Conservation (phyloP, 1,140 invertebrate genomes). For the Heterodera schachtii region DNA sequence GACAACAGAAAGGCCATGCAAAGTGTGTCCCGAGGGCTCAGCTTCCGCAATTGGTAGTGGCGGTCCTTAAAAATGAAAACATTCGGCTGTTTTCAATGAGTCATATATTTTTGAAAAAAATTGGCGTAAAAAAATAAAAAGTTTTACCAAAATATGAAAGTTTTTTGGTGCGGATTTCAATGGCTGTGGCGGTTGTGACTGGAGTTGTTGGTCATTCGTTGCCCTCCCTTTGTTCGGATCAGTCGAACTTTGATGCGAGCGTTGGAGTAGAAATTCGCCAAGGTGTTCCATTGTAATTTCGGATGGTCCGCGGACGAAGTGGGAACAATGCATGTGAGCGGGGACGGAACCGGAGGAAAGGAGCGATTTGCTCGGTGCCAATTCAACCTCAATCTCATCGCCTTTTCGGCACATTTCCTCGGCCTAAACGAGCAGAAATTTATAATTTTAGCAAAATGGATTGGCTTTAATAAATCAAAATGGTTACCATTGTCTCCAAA, state of each 20-base stretch:
- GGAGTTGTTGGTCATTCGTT: conserved; percentile 1
- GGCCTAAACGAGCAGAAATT: conserved; percentile 28
- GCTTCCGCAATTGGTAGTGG: conserved; percentile 28
- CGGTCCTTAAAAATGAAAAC: conserved; percentile 26
- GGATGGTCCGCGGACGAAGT: conserved; percentile 31
- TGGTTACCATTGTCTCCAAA: no score
- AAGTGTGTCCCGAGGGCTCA: conserved; percentile 30
- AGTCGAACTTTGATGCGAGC: background rate
- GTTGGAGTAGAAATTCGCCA: conserved; percentile 30
- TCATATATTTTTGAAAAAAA: no score
- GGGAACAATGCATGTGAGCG: conserved; percentile 21
- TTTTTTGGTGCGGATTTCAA: conserved; percentile 11
- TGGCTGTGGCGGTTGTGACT: background rate
- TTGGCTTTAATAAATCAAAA: background rate
- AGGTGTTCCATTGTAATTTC: conserved; percentile 37
- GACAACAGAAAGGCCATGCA: conserved; percentile 27
- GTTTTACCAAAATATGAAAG: conserved; percentile 36
- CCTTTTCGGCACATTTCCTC: conserved; percentile 36
- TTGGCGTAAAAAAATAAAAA: no score
- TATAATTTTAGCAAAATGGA: background rate
- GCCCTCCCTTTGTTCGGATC: conserved; percentile 7
- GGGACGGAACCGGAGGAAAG: background rate
- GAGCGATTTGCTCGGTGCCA: conserved; percentile 37
- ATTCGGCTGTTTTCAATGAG: background rate
- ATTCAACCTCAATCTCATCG: conserved; percentile 43